phyloP scores from a whole-genome alignment of 2,113 vertebrate genomes.

The Seriola rivoliana region DNA sequence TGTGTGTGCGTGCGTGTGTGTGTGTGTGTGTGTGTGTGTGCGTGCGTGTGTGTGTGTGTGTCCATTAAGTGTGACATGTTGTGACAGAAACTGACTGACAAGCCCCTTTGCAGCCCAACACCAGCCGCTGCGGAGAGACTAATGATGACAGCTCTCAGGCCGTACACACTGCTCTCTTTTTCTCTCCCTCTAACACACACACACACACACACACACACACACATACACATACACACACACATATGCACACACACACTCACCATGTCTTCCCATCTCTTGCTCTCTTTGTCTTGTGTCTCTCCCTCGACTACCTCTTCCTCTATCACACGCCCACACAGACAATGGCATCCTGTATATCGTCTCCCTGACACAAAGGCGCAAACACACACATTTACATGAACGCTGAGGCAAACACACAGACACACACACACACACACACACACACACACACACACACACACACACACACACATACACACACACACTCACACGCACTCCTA shows the following conservation, averaged over 20 bases:
- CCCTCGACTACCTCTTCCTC: conserved; percentile 77
- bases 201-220: conserved; percentile 4
- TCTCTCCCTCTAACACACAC: conserved; percentile 38
- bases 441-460: background rate
- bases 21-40: conserved; percentile 44
- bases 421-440: conserved; percentile 2
- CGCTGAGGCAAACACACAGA: conserved; percentile 3
- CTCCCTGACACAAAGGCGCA: conserved; percentile 75
- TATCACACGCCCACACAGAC: conserved; percentile 81
- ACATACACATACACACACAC: conserved; percentile 24
- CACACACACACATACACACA: background rate
- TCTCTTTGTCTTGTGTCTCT: conserved; percentile 81
- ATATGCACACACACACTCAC: conserved; percentile 35
- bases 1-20: conserved; percentile 54
- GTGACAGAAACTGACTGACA: conserved; percentile 79
- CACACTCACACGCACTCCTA: conserved; percentile 15
- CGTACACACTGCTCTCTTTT: conserved; percentile 73
- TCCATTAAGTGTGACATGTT: conserved; percentile 72
- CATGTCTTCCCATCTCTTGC: conserved; percentile 70
- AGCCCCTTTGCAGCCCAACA: conserved; percentile 75
- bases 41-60: conserved; percentile 43
- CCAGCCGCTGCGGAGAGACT: conserved; percentile 73
- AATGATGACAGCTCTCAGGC: conserved; percentile 78
- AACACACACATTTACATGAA: conserved; percentile 66
- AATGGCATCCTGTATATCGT: conserved; percentile 81